Percentiles rank a stretch among this genome's conserved stretches.
phyloP scores from a whole-genome alignment of 2,113 vertebrate genomes.

The Corapipo altera region DNA sequence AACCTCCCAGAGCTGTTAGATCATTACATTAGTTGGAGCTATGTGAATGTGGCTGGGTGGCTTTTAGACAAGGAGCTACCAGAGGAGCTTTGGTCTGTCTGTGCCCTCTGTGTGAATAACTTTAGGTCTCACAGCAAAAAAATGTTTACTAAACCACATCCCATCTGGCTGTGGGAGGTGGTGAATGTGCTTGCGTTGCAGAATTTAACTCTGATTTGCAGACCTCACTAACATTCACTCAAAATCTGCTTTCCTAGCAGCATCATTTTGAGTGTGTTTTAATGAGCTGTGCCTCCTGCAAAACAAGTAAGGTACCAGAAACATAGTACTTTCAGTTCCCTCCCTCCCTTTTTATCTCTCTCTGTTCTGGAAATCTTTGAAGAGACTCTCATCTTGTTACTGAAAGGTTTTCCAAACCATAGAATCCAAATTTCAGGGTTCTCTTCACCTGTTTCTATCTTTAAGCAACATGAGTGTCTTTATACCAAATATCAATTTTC shows the following conservation, averaged over 20 bases:
- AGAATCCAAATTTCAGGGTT: neutral
- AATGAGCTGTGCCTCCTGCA: conserved; percentile 4
- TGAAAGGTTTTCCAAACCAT: neutral
- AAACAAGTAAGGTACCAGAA: neutral
- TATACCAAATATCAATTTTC: neutral
- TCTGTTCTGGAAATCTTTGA: neutral
- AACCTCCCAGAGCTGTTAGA: neutral
- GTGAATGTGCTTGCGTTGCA: neutral
- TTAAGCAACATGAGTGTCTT: neutral
- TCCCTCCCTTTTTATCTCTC: neutral
- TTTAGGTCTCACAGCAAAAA: neutral
- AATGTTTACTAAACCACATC: neutral
- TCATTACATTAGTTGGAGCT: neutral
- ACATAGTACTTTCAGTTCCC: neutral
- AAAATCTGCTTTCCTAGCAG: conserved; percentile 4
- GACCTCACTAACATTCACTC: neutral
- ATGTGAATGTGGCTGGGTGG: neutral
- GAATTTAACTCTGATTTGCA: neutral
- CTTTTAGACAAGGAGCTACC: neutral
- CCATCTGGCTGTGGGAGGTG: neutral
- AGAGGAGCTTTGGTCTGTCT: neutral
- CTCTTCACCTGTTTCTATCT: neutral
- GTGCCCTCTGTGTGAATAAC: neutral
- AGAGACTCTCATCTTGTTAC: neutral
- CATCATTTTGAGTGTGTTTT: neutral